Conservation (phyloP, 2,888 invertebrate genomes). For the Syrista parreyssii region DNA sequence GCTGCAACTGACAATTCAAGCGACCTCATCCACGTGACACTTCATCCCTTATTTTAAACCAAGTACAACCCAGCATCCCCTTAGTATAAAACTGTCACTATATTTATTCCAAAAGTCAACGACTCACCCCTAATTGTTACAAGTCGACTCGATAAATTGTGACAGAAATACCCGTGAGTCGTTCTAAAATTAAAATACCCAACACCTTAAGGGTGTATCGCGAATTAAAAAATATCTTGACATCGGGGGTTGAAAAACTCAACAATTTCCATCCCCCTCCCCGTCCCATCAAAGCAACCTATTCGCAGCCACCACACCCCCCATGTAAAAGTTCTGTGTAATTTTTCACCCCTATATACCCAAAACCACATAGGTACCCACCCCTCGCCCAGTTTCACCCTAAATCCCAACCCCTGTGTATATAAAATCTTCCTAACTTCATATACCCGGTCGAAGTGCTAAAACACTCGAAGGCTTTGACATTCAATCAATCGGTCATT, state of each 20-base stretch:
- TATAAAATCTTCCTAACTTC: background rate
- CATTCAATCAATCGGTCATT: background rate
- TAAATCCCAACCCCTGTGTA: background rate
- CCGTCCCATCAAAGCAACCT: background rate
- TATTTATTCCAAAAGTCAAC: background rate
- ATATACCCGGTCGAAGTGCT: background rate
- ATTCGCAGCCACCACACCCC: background rate
- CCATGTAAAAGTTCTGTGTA: background rate
- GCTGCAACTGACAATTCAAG: background rate
- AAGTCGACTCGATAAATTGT: background rate
- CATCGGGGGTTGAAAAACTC: background rate
- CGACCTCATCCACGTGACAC: background rate
- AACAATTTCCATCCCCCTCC: background rate
- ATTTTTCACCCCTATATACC: background rate
- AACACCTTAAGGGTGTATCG: background rate
- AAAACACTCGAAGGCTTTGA: background rate
- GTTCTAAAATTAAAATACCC: too few relatives aligned
- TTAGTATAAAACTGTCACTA: background rate
- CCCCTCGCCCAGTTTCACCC: background rate
- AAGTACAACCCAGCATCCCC: background rate
- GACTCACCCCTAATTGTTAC: background rate
- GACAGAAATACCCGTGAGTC: too few relatives aligned
- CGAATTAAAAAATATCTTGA: background rate
- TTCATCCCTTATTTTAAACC: background rate
- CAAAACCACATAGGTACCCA: background rate